Base-by-base conservation (phyloP, 2,113 vertebrate genomes). In the Lophius piscatorius region DNA sequence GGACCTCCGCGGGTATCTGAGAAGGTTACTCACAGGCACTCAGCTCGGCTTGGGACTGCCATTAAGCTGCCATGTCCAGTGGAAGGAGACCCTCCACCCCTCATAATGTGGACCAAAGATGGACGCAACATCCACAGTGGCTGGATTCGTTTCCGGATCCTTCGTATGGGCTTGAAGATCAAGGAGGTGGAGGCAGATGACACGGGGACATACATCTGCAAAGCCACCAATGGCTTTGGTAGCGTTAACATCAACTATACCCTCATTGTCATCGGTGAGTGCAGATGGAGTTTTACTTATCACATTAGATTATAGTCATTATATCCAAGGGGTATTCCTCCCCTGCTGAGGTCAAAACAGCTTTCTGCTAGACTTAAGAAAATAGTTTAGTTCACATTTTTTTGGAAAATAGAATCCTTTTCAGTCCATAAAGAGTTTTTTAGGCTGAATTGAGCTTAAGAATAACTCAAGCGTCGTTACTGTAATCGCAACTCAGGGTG, bases 21-120 rank as follows among this genome's bases (percentile, higher is more conserved):
- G 41, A 95, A 94, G 69, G 93, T 99, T n/a, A 82, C 84, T 31
- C 93, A 98, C 5, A 90, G 95, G 31, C 96, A 98, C 87, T 93
- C 93, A 0, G 95, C 93, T 4, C 88, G 94, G 45, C 80, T 97
- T 24, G 96, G 97, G 41, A 94, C 94, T 41, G 94, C 95, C 16
- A 93, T 98, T 59, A 94, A 96, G 81, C 92, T 99, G 29, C 93
- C 92, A 17, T 99, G 97, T 72, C 96, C 95, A 0, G 97, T 99
- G 58, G 96, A 98, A 36, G 97, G 95, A 0, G 96, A 99, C 72
- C 97, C 97, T 0, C 96, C 96, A 0, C 97, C 97, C 0, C 92
- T 99, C 74, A 96, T 95, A 54, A 96, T 98, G 97, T 99, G 97
- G 97, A 97, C 94, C 89, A 99, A 99, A 86, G 97, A 99, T 0